Evolutionary conservation across 35 echinoderm and acorn worm genomes (phyloP), one percentile per base, ranked within the genome.

Genomic region (Ophiothrix spiculata): DNA sequence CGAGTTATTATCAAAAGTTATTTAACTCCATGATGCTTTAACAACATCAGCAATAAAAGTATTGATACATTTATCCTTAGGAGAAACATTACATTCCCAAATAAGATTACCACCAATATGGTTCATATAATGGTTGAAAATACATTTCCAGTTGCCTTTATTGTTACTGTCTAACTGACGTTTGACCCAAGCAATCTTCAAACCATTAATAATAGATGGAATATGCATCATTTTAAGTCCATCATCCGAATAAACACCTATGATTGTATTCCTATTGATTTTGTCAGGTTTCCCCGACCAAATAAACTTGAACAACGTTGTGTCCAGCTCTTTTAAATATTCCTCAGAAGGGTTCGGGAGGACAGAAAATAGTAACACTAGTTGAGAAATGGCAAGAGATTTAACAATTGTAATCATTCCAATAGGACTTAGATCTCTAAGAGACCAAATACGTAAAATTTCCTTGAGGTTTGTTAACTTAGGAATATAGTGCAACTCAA

Each of bases 331-430:
- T 12, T 23, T 33, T 2, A 85, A 37, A 86, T 37, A 86, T 17
- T 16, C 31, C 35, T 86, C 19, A 41, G 38, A 37, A 39, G 69
- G 84, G 32, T 41, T 41, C 0, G 84, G 84, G 33, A 80, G 17
- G 13, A 88, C 86, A 15, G 76, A 33, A 0, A 80, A 80, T 23
- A 88, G 35, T 56, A 39, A 88, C 56, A 80, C 49, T 1, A 88
- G 49, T 56, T 88, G 75, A 56, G 86, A 88, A 34, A 88, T 4
- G 33, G 73, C 86, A 23, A 80, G 63, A 37, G 19, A 60, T 88
- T 88, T 88, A 56, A 88, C 41, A 80, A 88, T 88, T 3, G 78
- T 80, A 25, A 80, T 80, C 37, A 39, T 76, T 39, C 76, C 81
- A 23, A 83, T 83, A 35, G 81, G 81, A 36, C n/a, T 83, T 35